Percentiles rank a stretch among this genome's conserved stretches.
Evolutionary conservation across 2,113 vertebrate genomes (phyloP).

Genomic region (Tilapia sparmanii): DNA sequence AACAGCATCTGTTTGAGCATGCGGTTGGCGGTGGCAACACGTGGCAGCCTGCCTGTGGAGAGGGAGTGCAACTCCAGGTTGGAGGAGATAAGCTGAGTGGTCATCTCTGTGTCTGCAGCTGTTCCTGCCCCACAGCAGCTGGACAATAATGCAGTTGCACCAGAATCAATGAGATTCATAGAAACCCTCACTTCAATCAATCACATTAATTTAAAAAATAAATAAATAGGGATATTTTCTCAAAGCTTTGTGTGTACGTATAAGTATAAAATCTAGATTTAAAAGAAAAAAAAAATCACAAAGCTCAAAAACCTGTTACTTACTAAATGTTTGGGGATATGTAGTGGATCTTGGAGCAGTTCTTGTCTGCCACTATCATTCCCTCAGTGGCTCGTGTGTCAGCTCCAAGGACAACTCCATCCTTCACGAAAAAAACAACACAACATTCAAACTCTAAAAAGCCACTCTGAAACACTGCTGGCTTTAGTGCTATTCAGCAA

Average conservation of each 20-base stretch:
- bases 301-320: conserved; percentile 43
- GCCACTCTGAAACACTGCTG: background rate
- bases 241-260: background rate
- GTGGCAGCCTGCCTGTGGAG: conserved; percentile 86
- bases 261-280: background rate
- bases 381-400: conserved; percentile 95
- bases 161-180: background rate
- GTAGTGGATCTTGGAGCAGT: conserved; percentile 98
- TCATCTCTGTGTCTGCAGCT: conserved; percentile 97
- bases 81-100: conserved; percentile 96
- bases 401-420: conserved; percentile 89
- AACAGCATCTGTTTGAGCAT: conserved; percentile 99
- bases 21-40: conserved; percentile 90
- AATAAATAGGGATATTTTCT: background rate
- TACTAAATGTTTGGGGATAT: conserved; percentile 98
- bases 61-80: conserved; percentile 94
- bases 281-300: background rate
- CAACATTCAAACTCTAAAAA: background rate
- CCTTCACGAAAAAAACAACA: conserved; percentile 59
- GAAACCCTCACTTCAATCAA: background rate
- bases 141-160: background rate
- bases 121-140: conserved; percentile 97
- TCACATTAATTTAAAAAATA: background rate
- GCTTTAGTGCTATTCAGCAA: background rate
- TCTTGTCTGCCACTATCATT: conserved; percentile 87